Evolutionary conservation across 1,140 invertebrate genomes (phyloP).

Genomic region (Leptopilina clavipes): DNA sequence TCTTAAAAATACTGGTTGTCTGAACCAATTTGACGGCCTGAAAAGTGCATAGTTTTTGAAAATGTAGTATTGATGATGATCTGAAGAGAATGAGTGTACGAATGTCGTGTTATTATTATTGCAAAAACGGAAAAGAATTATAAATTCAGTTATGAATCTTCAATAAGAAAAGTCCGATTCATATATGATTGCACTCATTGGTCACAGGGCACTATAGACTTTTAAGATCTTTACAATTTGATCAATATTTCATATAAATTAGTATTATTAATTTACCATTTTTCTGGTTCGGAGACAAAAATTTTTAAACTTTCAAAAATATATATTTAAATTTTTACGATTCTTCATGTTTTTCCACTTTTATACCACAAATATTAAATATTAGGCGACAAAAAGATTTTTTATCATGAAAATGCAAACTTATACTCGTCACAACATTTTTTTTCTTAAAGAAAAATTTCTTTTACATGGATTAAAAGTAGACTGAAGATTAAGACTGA

Average conservation of each 20-base stretch:
- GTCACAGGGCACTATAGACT: conserved; percentile 20
- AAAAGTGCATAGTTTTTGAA: not conserved
- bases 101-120: not conserved
- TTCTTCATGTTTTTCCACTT: conserved; percentile 10
- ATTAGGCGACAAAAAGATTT: not conserved
- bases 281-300: not conserved
- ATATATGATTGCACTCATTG: conserved; percentile 9
- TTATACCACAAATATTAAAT: not conserved
- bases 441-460: not conserved
- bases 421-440: too few species aligned
- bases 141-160: not conserved
- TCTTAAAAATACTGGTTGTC: conserved; percentile 2
- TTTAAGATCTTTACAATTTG: not conserved
- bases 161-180: not conserved
- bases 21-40: conserved; percentile 20
- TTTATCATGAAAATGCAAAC: not conserved
- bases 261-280: not conserved
- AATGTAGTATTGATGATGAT: not conserved
- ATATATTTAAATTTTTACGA: not conserved
- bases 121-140: not conserved
- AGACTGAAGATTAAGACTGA: conserved; percentile 26
- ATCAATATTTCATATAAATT: not conserved
- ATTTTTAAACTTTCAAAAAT: not conserved
- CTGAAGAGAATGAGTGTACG: not conserved
- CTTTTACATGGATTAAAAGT: not conserved